These are phyloP conservation scores for Crenuchus spilurus DNA, from an alignment of 2,797 vertebrate genomes.

Conservation along the genomic window DNA sequence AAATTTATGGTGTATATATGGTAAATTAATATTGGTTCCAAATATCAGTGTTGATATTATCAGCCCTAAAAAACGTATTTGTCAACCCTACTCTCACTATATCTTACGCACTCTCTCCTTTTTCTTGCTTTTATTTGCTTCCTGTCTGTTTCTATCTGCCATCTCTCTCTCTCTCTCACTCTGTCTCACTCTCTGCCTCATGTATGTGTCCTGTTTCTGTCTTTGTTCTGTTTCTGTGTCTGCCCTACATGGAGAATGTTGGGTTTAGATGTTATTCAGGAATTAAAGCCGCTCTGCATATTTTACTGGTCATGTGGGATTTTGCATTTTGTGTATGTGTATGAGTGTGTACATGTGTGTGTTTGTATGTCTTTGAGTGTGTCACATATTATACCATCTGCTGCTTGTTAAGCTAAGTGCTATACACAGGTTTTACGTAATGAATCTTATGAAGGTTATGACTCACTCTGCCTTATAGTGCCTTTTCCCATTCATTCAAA, in stretches of 20 bases:
- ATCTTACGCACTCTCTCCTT: neutral
- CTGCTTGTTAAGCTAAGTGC: neutral
- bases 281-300: neutral
- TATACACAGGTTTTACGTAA: neutral
- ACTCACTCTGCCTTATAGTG: neutral
- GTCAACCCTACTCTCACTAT: no score
- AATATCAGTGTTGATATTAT: no score
- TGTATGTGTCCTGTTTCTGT: slow-evolving; percentile 25
- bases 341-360: neutral
- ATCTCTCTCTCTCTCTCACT: neutral
- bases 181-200: neutral
- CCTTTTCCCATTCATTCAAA: no score
- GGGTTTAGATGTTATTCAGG: neutral
- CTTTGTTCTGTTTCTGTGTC: neutral
- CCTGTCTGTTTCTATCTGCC: neutral
- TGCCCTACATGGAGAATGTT: slow-evolving; percentile 11
- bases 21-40: no score
- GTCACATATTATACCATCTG: neutral
- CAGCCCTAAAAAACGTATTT: no score
- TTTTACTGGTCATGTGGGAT: slow-evolving; percentile 45
- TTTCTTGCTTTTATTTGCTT: neutral
- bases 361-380: neutral
- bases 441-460: neutral
- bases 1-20: no score
- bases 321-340: slow-evolving; percentile 12